Base-by-base conservation (phyloP, 2,797 vertebrate species). In the Mastacembelus armatus region DNA sequence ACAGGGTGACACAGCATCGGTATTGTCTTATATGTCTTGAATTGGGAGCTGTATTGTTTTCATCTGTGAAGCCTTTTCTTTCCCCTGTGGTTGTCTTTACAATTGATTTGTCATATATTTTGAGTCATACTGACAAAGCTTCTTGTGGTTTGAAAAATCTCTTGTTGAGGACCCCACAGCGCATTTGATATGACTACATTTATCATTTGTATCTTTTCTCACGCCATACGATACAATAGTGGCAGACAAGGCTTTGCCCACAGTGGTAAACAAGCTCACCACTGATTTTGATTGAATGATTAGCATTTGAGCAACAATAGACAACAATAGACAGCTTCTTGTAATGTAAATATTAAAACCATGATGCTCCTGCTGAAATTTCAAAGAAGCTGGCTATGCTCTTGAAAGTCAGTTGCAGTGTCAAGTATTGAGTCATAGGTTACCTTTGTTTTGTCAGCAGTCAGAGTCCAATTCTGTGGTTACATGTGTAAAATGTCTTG, bases 181-280 rank as follows among this genome's bases (percentile, higher is more conserved):
- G 54, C 60, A 49, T 70, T 65, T 57, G 30, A 65, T 64, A 49
- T 12, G 59, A 67, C 15, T 70, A 52, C 63, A 66, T 66, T 68
- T 54, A 82, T 81, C 59, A 26, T 81, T 64, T 65, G 30, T 49
- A 66, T 80, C 61, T 75, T 63, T 82, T 69, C 66, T 81, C 81
- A 78, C 15, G 44, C 36, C 48, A 40, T 50, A 47, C 44, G 66
- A 65, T 72, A 69, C 65, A 70, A 54, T 54, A 36, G 71, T 8
- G 16, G 48, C 8, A 2, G 18, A 57, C 19, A 30, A 45, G 36
- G 33, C 50, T 64, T 61, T 62, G 65, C 26, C 73, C 66, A 61
- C 66, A 75, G 74, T 58, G 50, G 45, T 83, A 84, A 78, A 85
- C 76, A 85, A 66, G 24, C 29, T 38, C 35, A 62, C 57, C 33